phyloP scores from a whole-genome alignment of 2,888 invertebrate genomes.

The Kryphioiulus occultus region DNA sequence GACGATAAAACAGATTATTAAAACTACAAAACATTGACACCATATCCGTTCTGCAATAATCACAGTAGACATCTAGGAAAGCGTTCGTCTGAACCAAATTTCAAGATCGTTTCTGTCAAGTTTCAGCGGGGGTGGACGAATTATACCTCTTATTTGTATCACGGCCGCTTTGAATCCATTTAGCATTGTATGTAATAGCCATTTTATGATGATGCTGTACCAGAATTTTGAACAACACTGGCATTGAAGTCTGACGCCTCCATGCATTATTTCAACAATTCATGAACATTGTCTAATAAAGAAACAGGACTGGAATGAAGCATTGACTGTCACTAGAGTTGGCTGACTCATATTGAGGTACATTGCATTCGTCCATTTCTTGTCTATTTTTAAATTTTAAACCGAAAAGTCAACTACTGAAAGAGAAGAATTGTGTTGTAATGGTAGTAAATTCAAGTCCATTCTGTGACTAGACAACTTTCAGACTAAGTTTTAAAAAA shows the following conservation, averaged over 20 bases:
- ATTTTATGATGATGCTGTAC: conserved; percentile 18
- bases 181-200: not conserved
- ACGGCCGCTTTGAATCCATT: not conserved
- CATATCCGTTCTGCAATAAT: not conserved
- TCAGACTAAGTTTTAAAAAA: too few species aligned
- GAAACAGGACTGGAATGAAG: too few species aligned
- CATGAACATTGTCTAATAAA: too few species aligned
- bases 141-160: not conserved
- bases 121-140: not conserved
- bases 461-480: too few species aligned
- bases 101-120: conserved; percentile 13
- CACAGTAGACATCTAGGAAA: not conserved
- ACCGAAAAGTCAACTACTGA: too few species aligned
- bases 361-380: too few species aligned
- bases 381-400: too few species aligned
- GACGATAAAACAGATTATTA: not conserved
- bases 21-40: not conserved
- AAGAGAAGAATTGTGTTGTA: too few species aligned
- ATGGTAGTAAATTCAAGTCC: too few species aligned
- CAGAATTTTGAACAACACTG: not conserved
- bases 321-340: too few species aligned
- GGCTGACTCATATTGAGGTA: too few species aligned
- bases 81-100: not conserved
- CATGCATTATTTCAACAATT: not conserved
- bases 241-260: not conserved